Base-by-base conservation (phyloP, 2,113 vertebrate species). In the Melanocharis versteri region DNA sequence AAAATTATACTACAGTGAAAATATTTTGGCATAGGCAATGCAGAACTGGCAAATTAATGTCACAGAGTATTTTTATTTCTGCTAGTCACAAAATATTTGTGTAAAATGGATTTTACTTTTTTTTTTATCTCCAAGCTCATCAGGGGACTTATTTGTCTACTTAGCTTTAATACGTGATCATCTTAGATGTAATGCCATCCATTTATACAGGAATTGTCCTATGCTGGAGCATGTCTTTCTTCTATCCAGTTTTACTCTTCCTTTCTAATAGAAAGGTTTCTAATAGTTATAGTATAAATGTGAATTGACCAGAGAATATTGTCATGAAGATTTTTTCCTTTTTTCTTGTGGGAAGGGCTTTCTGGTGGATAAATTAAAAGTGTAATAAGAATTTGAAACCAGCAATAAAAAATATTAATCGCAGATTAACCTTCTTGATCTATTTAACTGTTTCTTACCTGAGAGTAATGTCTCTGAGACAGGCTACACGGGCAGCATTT, bases 1-100 rank as follows among this genome's bases (percentile, higher is more conserved):
- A 90, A 81, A 96, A 84, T 56, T 78, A 56, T 28, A 68, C n/a
- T 78, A 42, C n/a, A 54, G 17, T 56, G 48, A 93, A 93, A 96
- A 92, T 91, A 94, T 75, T 81, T 78, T 92, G 76, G 24, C 33
- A 57, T 60, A 75, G 26, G 18, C 51, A 83, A 23, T 61, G 31
- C 28, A 89, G 37, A 90, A 83, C 12, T 57, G 51, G 30, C 27
- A 88, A 90, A 85, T 70, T 90, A 89, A 47, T 92, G 57, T 77
- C 50, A 91, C 26, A 71, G 30, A 31, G 3, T 88, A 80, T 83
- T 94, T 87, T 22, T 87, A 0, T 73, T 91, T 95, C 61, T 88
- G 10, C 10, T 66, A 89, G 27, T 47, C 6, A 1, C 53, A 87
- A 86, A 93, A 68, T 73, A 39, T 30, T 81, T 77, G 11, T 61